Percentiles rank a stretch among this genome's conserved stretches.
Conservation (phyloP, 1,140 invertebrate genomes). For the Macrotrachela quadricornifera region DNA sequence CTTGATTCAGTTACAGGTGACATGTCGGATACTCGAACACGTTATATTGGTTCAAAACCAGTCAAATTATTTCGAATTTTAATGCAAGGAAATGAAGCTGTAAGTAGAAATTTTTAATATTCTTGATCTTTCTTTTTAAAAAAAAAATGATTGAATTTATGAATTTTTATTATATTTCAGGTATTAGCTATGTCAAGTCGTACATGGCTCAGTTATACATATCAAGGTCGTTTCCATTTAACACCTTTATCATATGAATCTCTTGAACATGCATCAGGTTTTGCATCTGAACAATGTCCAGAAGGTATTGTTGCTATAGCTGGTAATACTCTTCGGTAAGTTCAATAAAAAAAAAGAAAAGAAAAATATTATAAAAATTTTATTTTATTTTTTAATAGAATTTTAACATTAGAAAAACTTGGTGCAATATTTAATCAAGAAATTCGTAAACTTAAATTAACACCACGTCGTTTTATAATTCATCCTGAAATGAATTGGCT, state of each 20-base stretch:
- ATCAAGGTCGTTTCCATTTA: constrained; percentile 72
- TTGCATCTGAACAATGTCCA: constrained; percentile 92
- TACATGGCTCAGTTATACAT: constrained; percentile 93
- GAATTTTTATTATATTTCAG: constrained; percentile 21
- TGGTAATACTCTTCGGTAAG: constrained; percentile 65
- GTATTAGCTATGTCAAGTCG: constrained; percentile 87
- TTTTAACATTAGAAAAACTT: constrained; percentile 88
- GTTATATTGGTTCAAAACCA: constrained; percentile 76
- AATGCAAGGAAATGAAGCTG: constrained; percentile 86
- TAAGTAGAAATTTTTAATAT: constrained; percentile 50
- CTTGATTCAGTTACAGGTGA: constrained; percentile 89
- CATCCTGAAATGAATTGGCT: constrained; percentile 74
- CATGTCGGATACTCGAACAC: constrained; percentile 78
- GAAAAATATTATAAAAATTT: neutral
- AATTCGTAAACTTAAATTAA: constrained; percentile 54
- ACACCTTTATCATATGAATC: constrained; percentile 87
- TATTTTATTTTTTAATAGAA: constrained; percentile 41
- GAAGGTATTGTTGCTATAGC: constrained; percentile 98
- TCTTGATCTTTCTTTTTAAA: neutral
- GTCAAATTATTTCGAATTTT: constrained; percentile 83
- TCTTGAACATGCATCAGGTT: constrained; percentile 88
- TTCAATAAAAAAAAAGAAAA: neutral
- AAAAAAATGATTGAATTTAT: neutral
- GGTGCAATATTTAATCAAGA: constrained; percentile 93
- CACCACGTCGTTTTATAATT: constrained; percentile 78